These are phyloP conservation scores for Tetraodon nigroviridis DNA, from an alignment of 2,113 vertebrate species.

Conservation along the genomic window DNA sequence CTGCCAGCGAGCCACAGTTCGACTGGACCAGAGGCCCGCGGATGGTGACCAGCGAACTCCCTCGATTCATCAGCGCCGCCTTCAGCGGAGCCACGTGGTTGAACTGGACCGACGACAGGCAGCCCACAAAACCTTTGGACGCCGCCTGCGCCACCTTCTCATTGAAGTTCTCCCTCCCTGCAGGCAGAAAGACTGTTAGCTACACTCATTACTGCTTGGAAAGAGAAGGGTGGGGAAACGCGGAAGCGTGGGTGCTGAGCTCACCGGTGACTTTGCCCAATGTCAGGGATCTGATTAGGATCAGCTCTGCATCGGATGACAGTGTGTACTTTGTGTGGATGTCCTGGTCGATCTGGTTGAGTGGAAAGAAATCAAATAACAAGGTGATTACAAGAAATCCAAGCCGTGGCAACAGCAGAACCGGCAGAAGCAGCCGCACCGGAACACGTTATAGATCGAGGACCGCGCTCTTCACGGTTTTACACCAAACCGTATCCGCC, in stretches of 20 bases:
- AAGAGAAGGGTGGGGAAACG: not conserved
- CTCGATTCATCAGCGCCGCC: conserved; percentile 83
- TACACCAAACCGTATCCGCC: conserved; percentile 29
- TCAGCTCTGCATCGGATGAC: conserved; percentile 84
- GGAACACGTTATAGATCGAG: conserved; percentile 51
- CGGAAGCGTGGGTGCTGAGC: conserved; percentile 13
- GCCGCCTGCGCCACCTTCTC: conserved; percentile 81
- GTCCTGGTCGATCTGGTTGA: conserved; percentile 86
- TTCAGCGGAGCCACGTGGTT: conserved; percentile 89
- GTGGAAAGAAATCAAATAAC: conserved; percentile 67
- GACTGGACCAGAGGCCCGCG: conserved; percentile 81
- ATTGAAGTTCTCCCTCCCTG: conserved; percentile 76
- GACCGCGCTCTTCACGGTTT: conserved; percentile 19
- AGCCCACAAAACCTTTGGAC: conserved; percentile 83
- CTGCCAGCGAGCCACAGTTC: conserved; percentile 75
- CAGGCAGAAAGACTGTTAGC: not conserved
- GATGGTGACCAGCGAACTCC: conserved; percentile 78
- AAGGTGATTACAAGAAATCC: conserved; percentile 62
- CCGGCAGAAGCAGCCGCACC: conserved; percentile 13
- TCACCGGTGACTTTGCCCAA: conserved; percentile 91
- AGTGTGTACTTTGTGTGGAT: conserved; percentile 85
- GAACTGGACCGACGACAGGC: conserved; percentile 91
- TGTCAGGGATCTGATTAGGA: conserved; percentile 83
- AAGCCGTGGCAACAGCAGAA: conserved; percentile 38
- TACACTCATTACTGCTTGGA: not conserved